Evolutionary conservation across 2,797 vertebrate genomes (phyloP).

Genomic region (Cirrhinus molitorella): DNA sequence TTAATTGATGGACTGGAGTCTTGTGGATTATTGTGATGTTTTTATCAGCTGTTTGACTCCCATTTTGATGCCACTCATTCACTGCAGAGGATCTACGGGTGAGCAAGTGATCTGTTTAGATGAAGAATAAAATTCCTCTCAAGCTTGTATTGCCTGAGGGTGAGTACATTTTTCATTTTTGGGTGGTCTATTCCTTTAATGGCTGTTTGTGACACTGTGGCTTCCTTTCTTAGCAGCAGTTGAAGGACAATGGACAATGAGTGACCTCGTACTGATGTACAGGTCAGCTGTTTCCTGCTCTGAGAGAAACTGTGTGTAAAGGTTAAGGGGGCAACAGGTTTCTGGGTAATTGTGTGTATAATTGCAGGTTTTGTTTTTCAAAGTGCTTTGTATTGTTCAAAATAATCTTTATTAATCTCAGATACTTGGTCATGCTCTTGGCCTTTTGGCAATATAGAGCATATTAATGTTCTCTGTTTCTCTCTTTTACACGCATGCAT

Average conservation of each 20-base stretch:
- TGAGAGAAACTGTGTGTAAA: conserved; percentile 25
- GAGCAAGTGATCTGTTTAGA: neutral
- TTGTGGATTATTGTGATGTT: neutral
- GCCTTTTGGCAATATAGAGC: neutral
- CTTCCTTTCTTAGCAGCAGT: conserved; percentile 19
- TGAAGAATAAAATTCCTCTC: neutral
- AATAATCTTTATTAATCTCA: conserved; percentile 30
- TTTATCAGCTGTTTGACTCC: neutral
- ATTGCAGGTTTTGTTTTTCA: neutral
- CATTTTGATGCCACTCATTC: neutral
- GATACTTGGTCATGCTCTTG: neutral
- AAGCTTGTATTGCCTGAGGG: neutral
- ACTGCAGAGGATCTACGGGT: neutral
- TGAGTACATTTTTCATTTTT: neutral
- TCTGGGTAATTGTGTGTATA: conserved; percentile 32
- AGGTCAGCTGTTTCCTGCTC: conserved; percentile 53
- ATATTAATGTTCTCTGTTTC: neutral
- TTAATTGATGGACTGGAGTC: neutral
- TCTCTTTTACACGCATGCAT: neutral
- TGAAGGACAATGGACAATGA: conserved; percentile 54
- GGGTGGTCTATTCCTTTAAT: neutral
- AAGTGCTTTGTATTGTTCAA: neutral
- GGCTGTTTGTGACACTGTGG: conserved; percentile 6
- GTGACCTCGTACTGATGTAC: conserved; percentile 52
- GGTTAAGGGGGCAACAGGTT: conserved; percentile 25